phyloP scores from a whole-genome alignment of 1,140 invertebrate species.

The Zaprionus vittiger region DNA sequence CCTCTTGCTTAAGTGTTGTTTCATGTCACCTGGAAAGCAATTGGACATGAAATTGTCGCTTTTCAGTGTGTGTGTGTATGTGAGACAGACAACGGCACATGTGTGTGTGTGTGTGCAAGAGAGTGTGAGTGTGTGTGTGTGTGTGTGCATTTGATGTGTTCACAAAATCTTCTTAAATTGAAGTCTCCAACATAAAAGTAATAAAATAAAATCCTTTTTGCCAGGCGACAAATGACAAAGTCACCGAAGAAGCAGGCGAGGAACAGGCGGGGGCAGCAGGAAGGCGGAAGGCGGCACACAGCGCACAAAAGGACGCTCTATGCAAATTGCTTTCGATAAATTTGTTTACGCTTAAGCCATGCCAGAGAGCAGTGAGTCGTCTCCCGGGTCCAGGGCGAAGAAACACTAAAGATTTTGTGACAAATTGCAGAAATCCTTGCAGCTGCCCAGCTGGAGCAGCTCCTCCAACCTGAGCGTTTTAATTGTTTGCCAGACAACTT shows the following conservation, averaged over 20 bases:
- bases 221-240: constrained; percentile 71
- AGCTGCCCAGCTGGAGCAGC: constrained; percentile 9
- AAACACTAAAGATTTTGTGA: constrained; percentile 69
- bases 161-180: constrained; percentile 74
- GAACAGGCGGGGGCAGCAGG: constrained; percentile 53
- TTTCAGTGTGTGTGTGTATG: constrained; percentile 63
- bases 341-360: constrained; percentile 59
- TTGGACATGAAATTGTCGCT: constrained; percentile 84
- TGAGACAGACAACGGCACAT: constrained; percentile 1
- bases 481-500: constrained; percentile 54
- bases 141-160: constrained; percentile 30
- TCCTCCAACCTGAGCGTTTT: constrained; percentile 10
- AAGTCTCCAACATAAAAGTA: constrained; percentile 58
- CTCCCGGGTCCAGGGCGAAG: constrained; percentile 36
- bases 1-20: constrained; percentile 84
- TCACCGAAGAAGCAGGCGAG: constrained; percentile 53
- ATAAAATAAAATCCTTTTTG: constrained; percentile 74
- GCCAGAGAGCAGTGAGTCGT: not conserved
- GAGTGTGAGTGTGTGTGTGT: constrained; percentile 17
- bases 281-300: constrained; percentile 29
- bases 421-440: constrained; percentile 65
- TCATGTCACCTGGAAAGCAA: constrained; percentile 84
- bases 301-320: constrained; percentile 57
- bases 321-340: constrained; percentile 84
- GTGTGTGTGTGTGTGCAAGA: not conserved